Conservation (phyloP, 2,113 vertebrate genomes). For the Pterocles orientalis region DNA sequence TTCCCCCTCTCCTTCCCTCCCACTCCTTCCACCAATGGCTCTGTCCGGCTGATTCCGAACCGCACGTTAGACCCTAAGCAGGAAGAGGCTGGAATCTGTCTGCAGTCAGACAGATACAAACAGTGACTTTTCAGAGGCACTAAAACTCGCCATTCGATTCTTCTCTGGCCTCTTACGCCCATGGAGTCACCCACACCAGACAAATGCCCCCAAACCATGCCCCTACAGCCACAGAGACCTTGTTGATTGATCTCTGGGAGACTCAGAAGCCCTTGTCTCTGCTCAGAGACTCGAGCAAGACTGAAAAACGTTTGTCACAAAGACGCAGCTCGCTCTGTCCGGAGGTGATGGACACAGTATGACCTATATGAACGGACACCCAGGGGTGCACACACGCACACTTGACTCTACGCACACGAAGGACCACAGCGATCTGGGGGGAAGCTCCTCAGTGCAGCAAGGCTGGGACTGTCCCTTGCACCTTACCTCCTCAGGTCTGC, state of each 20-base stretch:
- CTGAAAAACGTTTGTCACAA: neutral
- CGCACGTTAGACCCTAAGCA: neutral
- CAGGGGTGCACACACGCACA: no score
- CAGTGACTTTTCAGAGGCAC: neutral
- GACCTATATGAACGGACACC: neutral
- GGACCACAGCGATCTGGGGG: neutral
- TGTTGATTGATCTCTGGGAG: neutral
- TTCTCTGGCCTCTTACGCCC: neutral
- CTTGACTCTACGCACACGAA: neutral
- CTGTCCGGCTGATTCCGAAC: neutral
- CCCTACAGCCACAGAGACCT: neutral
- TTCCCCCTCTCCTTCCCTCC: slow-evolving; percentile 25
- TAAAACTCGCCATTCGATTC: neutral
- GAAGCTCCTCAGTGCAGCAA: neutral
- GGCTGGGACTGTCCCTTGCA: neutral
- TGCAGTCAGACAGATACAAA: neutral
- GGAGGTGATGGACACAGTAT: neutral
- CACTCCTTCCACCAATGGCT: neutral
- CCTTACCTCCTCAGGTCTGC: slow-evolving; percentile 93
- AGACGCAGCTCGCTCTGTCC: fast-evolving
- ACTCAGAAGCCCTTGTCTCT: neutral
- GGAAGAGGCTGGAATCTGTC: neutral
- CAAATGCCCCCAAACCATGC: neutral
- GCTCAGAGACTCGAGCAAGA: neutral
- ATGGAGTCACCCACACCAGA: neutral